Evolutionary conservation across 2,113 vertebrate genomes (phyloP), one percentile per base, ranked within the genome.

Genomic region (Diphyllodes magnificus): DNA sequence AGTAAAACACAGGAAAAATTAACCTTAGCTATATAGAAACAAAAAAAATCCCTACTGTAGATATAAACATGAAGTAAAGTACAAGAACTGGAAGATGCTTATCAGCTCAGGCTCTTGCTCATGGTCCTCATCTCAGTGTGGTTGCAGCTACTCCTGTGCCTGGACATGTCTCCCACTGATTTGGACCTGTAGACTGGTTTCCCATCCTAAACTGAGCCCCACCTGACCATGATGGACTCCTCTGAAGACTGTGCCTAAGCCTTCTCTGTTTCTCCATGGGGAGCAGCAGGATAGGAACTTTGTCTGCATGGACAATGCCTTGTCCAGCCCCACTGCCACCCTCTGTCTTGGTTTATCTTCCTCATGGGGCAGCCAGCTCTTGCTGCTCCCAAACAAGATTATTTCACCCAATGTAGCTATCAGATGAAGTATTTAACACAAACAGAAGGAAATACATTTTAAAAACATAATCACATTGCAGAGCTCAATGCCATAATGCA

Each of bases 251-350:
- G 54, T 6, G 4, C 25, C 20, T 45, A 82, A 47, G 20, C 20
- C 9, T 42, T 21, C 23, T 60, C 30, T 80, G 23, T 8, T 47
- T 7, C 18, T 33, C 22, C 21, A 19, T 2, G 0, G 2, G 11
- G 5, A 11, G 4, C 5, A 50, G 33, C 0, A 0, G 17, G 15
- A 35, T 3, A 2, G 17, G 17, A 30, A 11, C 17, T 13, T 80
- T 72, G 10, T 40, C 49, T 35, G 14, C 3, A 4, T 17, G 28
- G 30, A 49, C 56, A 45, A 14, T 5, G 12, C 30, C 49, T 47
- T 2, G 2, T 35, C 49, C 40, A 53, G 19, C 19, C 42, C 44
- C 3, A 4, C 22, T 79, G 47, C 3, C 15, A 50, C 19, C 10
- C 13, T 49, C 37, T 28, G 44, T 70, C 28, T 64, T 44, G 45